Conservation (phyloP, 2,888 invertebrate species). For the Erebia aethiops region DNA sequence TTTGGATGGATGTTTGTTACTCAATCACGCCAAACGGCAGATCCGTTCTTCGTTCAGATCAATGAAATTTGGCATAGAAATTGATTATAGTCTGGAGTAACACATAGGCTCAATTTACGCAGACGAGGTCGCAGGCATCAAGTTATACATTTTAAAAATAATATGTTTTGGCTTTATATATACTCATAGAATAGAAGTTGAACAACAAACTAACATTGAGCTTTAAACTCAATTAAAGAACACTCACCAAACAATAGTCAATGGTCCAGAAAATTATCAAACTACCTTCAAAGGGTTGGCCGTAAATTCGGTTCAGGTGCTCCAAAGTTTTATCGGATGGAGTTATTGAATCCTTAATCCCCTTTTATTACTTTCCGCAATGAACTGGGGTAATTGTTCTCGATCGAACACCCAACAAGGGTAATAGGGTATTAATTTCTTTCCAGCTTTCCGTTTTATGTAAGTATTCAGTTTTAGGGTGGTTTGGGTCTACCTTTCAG, state of each 20-base stretch:
- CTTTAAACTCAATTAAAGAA: conserved; percentile 21
- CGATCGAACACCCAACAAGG: conserved; percentile 46
- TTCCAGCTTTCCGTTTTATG: conserved; percentile 39
- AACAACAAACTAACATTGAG: neutral
- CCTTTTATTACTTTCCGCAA: conserved; percentile 65
- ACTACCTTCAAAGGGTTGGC: conserved; percentile 54
- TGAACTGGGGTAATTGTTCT: conserved; percentile 58
- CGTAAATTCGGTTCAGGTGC: conserved; percentile 62
- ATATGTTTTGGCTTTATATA: no score
- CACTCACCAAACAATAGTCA: conserved; percentile 36
- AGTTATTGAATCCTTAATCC: conserved; percentile 71
- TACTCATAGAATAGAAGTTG: no score
- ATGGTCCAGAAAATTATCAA: conserved; percentile 42
- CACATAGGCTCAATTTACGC: no score
- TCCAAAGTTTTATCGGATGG: conserved; percentile 62
- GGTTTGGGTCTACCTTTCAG: neutral
- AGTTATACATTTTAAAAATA: no score
- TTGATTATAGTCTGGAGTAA: no score
- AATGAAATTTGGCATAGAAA: no score
- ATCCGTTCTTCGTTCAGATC: no score
- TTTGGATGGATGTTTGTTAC: no score
- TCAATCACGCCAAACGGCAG: no score
- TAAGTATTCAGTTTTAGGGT: conserved; percentile 10
- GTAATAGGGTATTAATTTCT: conserved; percentile 50
- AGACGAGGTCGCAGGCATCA: no score